Base-by-base conservation (phyloP, 1,140 invertebrate genomes). In the Leptinotarsa defecta region DNA sequence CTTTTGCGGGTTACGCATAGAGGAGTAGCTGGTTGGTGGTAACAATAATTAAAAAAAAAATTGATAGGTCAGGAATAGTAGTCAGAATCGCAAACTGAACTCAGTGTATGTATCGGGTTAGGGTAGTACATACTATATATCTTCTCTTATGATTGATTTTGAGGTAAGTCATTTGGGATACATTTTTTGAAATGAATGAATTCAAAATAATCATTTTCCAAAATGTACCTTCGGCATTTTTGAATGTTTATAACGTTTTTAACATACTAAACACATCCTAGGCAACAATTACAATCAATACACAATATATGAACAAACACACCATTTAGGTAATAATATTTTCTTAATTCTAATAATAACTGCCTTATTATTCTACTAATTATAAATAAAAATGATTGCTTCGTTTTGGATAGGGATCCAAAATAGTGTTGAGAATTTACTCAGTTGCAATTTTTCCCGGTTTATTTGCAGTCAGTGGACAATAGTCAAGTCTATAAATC, bases 291-390 rank as follows among this genome's bases (percentile, higher is more conserved):
- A 77, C 68, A 76, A 76, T 43, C 73, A 76, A 78, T 67, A 52
- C 43, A 74, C 52, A 76, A 75, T 77, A 80, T 57, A 80, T 76
- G 76, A 80, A 77, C 77, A 80, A 80, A 78, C 77, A 80, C 77
- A 52, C 71, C 69, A 72, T 71, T 24, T 73, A 73, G 57, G 19
- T 71, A 71, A 19, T 71, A 57, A 71, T 71, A 71, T 71, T 19
- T 48, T 27, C 69, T 71, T 71, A 71, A 22, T 13, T 71, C 22
- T 71, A 71, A 61, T 48, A 71, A 71, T 71, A 71, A 71, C 69
- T 71, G 69, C 52, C 68, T 48, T 43, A 43, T 22, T 71, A 57
- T 20, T 52, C 19, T 48, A 48, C 48, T 22, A 71, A 61, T 15
- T 69, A 69, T 69, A 69, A 69, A 69, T 43, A 71, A 71, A 71